Evolutionary conservation across 2,888 invertebrate species (phyloP), one percentile per base, ranked within the genome.

Genomic region (Pachydiplax longipennis): DNA sequence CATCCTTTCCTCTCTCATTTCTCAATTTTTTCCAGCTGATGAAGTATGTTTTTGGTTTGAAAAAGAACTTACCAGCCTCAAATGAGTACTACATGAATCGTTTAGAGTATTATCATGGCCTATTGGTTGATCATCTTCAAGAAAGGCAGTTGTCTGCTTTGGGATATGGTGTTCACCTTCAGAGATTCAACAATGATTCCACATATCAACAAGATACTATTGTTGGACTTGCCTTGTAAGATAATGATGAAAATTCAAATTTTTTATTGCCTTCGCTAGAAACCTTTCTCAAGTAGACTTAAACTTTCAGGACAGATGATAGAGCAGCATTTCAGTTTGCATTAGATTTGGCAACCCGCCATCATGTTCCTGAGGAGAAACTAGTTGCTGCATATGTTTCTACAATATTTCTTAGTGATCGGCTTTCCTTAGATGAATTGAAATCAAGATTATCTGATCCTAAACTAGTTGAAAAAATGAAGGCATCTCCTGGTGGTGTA

Each of bases 141-240:
- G 94, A 94, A 15, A 93, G 94, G 92, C 93, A 93, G 18, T 92
- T 95, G 25, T 93, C 93, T 90, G 92, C 93, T 48, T 93, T 95
- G 61, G 94, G 94, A 48, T 94, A 93, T 93, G 95, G 95, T 44
- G 94, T 95, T 18, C 94, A 95, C 92, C 93, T 94, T 18, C 93
- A 93, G 13, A 93, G 95, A 80, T 95, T 95, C 92, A 93, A 94
- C 10, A 92, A 93, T 13, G 95, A 95, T 92, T 91, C 92, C 31
- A 93, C 94, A 61, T 95, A 95, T 92, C 94, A 94, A 92, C 93
- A 93, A 91, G 95, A 95, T 92, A 95, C 95, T 2, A 95, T 95
- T 90, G 93, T 95, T 12, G 95, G 95, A 10, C 93, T 95, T 81
- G 94, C 94, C n/a, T 94, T 95, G 95, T 95, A 93, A 93, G 94